Conservation (phyloP, 2,113 vertebrate genomes). For the Phycodurus eques region DNA sequence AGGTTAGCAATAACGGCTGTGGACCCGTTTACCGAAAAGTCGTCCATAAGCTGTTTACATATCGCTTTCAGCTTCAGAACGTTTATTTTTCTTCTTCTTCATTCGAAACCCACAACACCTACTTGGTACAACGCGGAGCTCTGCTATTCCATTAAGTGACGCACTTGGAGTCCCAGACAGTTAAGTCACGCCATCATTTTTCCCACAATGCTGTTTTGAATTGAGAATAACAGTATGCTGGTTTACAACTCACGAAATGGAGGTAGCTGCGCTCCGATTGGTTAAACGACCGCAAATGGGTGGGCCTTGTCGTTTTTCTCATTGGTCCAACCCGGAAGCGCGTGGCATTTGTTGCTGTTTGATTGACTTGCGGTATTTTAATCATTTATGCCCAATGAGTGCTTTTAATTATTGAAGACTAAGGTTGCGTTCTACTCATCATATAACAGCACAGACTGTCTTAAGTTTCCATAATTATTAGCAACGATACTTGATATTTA, state of each 20-base stretch:
- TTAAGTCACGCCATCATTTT: conserved; percentile 29
- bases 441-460: background rate
- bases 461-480: background rate
- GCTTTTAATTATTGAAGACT: conserved; percentile 55
- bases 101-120: background rate
- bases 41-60: conserved; percentile 55
- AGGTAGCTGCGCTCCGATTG: conserved; percentile 58
- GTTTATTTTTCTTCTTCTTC: background rate
- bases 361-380: conserved; percentile 52
- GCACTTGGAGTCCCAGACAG: background rate
- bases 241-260: conserved; percentile 62
- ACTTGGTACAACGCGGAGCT: conserved; percentile 42
- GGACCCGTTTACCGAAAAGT: conserved; percentile 41
- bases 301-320: conserved; percentile 1
- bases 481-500: background rate
- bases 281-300: conserved; percentile 24
- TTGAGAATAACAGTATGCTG: conserved; percentile 42
- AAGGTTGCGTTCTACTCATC: conserved; percentile 35
- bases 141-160: background rate
- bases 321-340: conserved; percentile 57
- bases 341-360: conserved; percentile 32
- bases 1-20: background rate
- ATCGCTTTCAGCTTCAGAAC: background rate
- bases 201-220: conserved; percentile 24
- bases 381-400: conserved; percentile 68